Conservation (phyloP, 2,797 vertebrate genomes). For the Cyprinodon diabolis region DNA sequence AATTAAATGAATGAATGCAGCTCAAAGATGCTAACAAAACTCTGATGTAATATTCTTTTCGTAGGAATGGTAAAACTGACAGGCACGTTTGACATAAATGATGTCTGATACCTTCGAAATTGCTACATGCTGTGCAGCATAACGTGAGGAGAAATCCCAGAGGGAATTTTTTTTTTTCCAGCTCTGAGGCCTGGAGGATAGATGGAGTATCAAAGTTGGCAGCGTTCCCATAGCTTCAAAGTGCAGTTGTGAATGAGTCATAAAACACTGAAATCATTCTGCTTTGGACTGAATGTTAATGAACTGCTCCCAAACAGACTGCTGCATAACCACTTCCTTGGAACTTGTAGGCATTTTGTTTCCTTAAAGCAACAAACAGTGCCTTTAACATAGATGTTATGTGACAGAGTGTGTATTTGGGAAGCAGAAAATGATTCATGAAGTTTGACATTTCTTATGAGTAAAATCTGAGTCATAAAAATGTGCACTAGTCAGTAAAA, state of each 20-base stretch:
- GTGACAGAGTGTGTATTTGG: too few relatives aligned
- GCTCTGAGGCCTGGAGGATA: slow-evolving; percentile 5
- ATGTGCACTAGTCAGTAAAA: too few relatives aligned
- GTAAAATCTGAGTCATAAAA: too few relatives aligned
- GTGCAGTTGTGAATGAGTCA: slow-evolving; percentile 19
- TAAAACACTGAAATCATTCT: background rate
- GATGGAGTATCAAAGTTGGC: slow-evolving; percentile 2
- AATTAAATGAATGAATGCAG: background rate
- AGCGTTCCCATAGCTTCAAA: slow-evolving; percentile 24
- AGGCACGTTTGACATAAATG: background rate
- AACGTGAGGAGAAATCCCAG: background rate
- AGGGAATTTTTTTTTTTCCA: background rate
- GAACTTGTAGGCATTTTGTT: too few relatives aligned
- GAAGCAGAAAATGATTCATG: too few relatives aligned
- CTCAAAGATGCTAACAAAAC: background rate
- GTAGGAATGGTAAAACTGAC: slow-evolving; percentile 6
- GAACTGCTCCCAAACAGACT: background rate
- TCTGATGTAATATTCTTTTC: background rate
- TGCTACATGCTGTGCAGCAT: slow-evolving; percentile 5
- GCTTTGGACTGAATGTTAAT: background rate
- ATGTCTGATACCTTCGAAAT: slow-evolving; percentile 4
- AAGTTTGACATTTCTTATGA: too few relatives aligned
- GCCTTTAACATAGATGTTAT: too few relatives aligned
- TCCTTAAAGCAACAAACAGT: too few relatives aligned
- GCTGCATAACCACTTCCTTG: background rate